Conservation (phyloP, 1,140 invertebrate genomes). For the Pseudomyrmex gracilis region DNA sequence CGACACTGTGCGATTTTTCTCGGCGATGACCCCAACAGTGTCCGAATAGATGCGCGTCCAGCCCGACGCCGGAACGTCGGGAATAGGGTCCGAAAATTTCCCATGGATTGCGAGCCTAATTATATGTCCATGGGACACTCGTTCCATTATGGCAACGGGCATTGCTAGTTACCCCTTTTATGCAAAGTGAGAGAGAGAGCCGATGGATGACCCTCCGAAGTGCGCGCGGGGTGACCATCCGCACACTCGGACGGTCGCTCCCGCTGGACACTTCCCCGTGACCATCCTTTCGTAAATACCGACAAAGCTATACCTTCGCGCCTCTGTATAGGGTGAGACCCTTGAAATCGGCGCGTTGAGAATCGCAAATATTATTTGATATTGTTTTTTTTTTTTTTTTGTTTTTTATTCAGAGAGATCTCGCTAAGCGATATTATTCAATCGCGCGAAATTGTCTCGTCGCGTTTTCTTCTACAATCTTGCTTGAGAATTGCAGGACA, state of each 20-base stretch:
- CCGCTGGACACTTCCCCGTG: conserved; percentile 80
- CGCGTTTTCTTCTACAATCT: too few species aligned
- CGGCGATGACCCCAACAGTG: conserved; percentile 62
- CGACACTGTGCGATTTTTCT: conserved; percentile 41
- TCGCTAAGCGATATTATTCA: too few species aligned
- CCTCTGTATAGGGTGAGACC: conserved; percentile 67
- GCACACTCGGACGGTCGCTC: conserved; percentile 71
- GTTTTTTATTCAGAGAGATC: too few species aligned
- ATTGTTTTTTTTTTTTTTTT: too few species aligned
- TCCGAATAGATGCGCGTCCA: conserved; percentile 22
- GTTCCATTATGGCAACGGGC: conserved; percentile 77
- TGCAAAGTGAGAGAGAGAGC: conserved; percentile 83
- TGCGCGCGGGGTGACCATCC: conserved; percentile 64
- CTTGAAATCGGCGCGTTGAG: conserved; percentile 54
- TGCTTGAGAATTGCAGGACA: background rate
- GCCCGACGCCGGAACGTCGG: conserved; percentile 51
- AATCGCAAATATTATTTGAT: background rate
- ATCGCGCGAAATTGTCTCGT: too few species aligned
- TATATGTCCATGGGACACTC: conserved; percentile 83
- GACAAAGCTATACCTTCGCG: conserved; percentile 67
- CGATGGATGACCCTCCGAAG: conserved; percentile 80
- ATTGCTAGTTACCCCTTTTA: conserved; percentile 84
- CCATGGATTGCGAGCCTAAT: conserved; percentile 84
- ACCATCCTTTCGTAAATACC: conserved; percentile 68
- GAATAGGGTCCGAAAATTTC: conserved; percentile 80